Percentiles rank a stretch among this genome's conserved stretches.
phyloP scores from a whole-genome alignment of 2,113 vertebrate species.

The Ginglymostoma cirratum region DNA sequence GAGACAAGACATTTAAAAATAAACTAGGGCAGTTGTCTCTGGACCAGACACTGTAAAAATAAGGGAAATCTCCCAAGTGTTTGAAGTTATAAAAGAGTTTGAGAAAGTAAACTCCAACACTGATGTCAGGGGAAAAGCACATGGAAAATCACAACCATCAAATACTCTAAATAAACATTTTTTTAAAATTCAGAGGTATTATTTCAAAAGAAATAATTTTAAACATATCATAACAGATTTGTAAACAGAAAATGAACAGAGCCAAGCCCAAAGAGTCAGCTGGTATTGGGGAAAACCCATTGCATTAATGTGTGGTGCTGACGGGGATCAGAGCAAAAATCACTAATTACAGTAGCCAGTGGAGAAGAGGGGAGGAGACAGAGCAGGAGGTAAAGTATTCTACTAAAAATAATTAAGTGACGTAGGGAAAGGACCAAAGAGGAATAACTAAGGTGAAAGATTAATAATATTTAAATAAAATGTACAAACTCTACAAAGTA shows the following conservation, averaged over 20 bases:
- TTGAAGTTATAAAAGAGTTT: neutral
- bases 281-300: neutral
- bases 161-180: neutral
- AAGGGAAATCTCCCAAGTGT: neutral
- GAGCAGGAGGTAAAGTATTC: neutral
- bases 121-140: too few species aligned
- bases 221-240: neutral
- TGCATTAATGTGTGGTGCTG: neutral
- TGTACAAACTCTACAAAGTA: neutral
- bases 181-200: neutral
- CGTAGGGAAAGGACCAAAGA: neutral
- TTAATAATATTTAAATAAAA: neutral
- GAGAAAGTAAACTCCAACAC: neutral
- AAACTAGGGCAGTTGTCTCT: neutral
- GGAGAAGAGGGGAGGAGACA: neutral
- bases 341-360: too few species aligned
- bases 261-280: neutral
- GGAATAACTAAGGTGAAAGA: neutral
- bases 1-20: slow-evolving; percentile 24
- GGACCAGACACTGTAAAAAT: neutral
- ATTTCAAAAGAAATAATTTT: neutral
- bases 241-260: neutral
- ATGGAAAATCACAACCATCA: neutral
- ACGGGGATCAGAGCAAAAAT: too few species aligned
- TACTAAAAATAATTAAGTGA: neutral